These are phyloP conservation scores for Microcebus griseorufus DNA, from an alignment of 2,113 vertebrate genomes.

Conservation along the genomic window DNA sequence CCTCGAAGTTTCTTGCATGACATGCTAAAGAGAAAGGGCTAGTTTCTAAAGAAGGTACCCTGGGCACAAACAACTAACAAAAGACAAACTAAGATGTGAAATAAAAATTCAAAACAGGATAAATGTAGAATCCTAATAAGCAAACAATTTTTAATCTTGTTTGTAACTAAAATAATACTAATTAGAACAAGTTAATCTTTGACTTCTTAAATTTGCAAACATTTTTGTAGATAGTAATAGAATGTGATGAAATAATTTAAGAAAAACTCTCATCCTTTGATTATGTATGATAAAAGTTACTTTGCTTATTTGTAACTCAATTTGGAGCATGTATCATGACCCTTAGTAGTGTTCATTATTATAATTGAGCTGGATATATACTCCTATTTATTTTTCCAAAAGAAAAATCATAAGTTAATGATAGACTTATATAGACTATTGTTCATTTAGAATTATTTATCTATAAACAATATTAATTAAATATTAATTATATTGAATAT, in stretches of 20 bases:
- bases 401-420: background rate
- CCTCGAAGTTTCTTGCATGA: background rate
- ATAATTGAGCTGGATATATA: background rate
- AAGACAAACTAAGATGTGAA: background rate
- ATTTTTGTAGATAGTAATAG: background rate
- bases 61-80: background rate
- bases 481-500: no score
- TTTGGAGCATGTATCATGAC: background rate
- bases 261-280: background rate
- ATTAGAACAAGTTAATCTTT: background rate
- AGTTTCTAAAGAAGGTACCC: background rate
- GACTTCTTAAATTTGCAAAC: background rate
- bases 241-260: background rate
- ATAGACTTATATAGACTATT: background rate
- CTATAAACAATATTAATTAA: no score
- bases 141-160: background rate
- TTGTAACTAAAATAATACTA: background rate
- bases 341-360: background rate
- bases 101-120: background rate
- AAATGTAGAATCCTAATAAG: background rate
- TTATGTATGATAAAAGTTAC: background rate
- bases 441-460: background rate
- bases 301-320: background rate
- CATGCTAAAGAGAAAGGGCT: background rate
- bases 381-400: background rate